These are phyloP conservation scores for Microctenopoma steveboyesi DNA, from an alignment of 2,797 vertebrate genomes.

Conservation along the genomic window DNA sequence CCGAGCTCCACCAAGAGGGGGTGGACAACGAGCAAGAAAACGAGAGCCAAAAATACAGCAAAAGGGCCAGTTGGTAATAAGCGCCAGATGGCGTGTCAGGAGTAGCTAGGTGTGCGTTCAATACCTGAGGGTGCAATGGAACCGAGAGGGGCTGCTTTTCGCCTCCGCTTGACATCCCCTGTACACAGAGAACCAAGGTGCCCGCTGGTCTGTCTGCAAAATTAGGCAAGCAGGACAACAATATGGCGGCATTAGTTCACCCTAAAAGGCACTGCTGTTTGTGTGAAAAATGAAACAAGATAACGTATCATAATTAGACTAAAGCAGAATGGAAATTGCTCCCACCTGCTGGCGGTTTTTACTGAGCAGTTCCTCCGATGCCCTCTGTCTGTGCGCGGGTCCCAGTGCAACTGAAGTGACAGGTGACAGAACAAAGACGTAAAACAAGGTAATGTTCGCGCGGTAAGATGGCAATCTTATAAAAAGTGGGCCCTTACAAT, in stretches of 20 bases:
- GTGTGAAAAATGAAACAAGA: conserved; percentile 14
- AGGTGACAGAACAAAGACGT: conserved; percentile 9
- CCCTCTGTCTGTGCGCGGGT: conserved; percentile 88
- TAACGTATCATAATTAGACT: background rate
- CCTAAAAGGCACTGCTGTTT: background rate
- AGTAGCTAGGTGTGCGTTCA: conserved; percentile 55
- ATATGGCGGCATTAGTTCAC: conserved; percentile 29
- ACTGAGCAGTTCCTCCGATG: conserved; percentile 88
- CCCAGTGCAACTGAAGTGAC: conserved; percentile 86
- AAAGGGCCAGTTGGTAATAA: conserved; percentile 52
- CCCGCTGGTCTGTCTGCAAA: conserved; percentile 93
- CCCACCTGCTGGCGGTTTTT: conserved; percentile 96
- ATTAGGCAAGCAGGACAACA: conserved; percentile 43
- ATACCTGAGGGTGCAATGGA: conserved; percentile 89
- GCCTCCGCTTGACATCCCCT: conserved; percentile 96
- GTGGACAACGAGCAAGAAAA: conserved; percentile 32
- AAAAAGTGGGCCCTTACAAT: background rate
- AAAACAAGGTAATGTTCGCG: conserved; percentile 16
- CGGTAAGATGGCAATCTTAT: conserved; percentile 1
- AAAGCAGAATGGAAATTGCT: conserved; percentile 15
- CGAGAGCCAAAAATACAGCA: conserved; percentile 61
- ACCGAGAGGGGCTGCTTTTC: conserved; percentile 94
- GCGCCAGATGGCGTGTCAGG: conserved; percentile 68
- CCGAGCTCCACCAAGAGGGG: conserved; percentile 36
- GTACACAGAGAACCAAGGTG: conserved; percentile 97